phyloP scores from a whole-genome alignment of 2,888 invertebrate genomes.

The Cabera pusaria region DNA sequence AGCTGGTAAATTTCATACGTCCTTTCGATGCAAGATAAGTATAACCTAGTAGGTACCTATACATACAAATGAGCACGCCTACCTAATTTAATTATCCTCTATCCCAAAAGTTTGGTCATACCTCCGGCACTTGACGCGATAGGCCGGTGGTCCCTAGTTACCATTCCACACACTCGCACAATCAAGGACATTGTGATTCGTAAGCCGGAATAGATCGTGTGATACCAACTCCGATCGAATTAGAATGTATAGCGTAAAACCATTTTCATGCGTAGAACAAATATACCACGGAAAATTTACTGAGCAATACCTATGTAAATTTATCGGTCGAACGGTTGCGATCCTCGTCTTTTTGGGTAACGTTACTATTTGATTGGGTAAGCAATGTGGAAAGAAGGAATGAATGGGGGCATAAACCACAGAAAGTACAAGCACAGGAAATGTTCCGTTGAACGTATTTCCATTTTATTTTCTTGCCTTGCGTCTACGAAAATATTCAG shows the following conservation, averaged over 20 bases:
- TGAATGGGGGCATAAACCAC: conserved; percentile 28
- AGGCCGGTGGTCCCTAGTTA: conserved; percentile 72
- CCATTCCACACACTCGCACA: conserved; percentile 63
- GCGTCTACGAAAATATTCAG: conserved; percentile 10
- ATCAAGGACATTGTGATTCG: conserved; percentile 78
- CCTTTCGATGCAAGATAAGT: too few relatives aligned
- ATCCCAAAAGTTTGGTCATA: conserved; percentile 35
- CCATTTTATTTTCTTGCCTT: conserved; percentile 21
- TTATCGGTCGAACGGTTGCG: conserved; percentile 31
- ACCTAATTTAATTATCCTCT: conserved; percentile 43
- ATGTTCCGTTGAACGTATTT: conserved; percentile 16
- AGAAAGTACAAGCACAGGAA: conserved; percentile 17
- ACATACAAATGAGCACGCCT: conserved; percentile 27
- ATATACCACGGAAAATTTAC: conserved; percentile 45
- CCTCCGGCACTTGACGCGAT: conserved; percentile 39
- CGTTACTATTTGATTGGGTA: conserved; percentile 30
- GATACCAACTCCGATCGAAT: conserved; percentile 64
- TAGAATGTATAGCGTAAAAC: conserved; percentile 59
- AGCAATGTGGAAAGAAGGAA: conserved; percentile 30
- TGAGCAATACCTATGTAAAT: conserved; percentile 54
- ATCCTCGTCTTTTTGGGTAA: conserved; percentile 22
- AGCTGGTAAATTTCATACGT: too few relatives aligned
- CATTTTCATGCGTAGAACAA: conserved; percentile 50
- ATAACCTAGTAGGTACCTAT: too few relatives aligned
- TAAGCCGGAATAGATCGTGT: conserved; percentile 71